Evolutionary conservation across 2,888 invertebrate species (phyloP).

Genomic region (Ptilodon capucinus): DNA sequence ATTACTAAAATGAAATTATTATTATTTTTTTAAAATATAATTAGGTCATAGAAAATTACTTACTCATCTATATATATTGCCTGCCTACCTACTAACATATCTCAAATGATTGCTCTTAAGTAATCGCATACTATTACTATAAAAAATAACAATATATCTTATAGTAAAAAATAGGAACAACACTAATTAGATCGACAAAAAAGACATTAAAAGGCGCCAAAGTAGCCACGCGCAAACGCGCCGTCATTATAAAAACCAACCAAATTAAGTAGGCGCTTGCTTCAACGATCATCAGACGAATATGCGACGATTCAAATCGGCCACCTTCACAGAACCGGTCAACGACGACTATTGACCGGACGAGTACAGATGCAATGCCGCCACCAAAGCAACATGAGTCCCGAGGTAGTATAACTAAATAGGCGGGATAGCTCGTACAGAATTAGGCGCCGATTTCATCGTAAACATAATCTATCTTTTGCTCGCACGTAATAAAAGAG

Average conservation of each 20-base stretch:
- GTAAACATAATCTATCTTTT: constrained; percentile 28
- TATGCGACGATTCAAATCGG: constrained; percentile 18
- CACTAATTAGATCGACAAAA: not conserved
- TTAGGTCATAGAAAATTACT: no score
- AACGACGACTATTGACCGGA: constrained; percentile 52
- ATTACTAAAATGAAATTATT: no score
- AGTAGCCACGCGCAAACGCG: constrained; percentile 39
- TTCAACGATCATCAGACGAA: constrained; percentile 1
- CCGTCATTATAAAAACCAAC: constrained; percentile 24
- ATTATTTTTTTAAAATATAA: no score
- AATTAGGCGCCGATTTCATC: constrained; percentile 39
- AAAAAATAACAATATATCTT: no score
- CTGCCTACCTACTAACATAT: no score
- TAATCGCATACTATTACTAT: no score
- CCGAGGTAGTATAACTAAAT: constrained; percentile 52
- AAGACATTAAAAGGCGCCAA: constrained; percentile 18
- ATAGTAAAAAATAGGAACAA: constrained; percentile 6
- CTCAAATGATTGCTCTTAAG: no score
- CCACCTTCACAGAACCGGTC: constrained; percentile 37
- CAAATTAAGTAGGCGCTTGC: constrained; percentile 7
- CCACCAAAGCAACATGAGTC: constrained; percentile 72
- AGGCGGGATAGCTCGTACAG: constrained; percentile 37
- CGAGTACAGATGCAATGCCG: constrained; percentile 70
- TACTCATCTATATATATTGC: no score
- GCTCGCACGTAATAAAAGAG: constrained; percentile 14